Base-by-base conservation (phyloP, 2,113 vertebrate species). In the Dasypus novemcinctus region DNA sequence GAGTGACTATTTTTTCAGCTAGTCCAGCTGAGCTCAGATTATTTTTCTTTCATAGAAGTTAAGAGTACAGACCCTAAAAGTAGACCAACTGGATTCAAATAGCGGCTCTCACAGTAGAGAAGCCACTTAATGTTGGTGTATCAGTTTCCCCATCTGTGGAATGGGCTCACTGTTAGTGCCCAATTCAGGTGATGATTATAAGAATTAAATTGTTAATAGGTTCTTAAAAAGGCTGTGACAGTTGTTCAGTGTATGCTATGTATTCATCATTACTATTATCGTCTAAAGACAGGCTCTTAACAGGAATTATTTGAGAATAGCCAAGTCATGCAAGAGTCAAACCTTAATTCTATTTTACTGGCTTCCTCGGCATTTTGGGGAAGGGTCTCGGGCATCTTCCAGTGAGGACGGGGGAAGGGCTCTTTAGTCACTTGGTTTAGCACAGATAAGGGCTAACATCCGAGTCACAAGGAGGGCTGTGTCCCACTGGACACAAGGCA, bases 321-420 rank as follows among this genome's bases (percentile, higher is more conserved):
- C 27, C 46, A 86, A 54, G 54, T 54, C n/a, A 20, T n/a, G 29
- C 9, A 33, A 20, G 20, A 0, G 5, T 31, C 29, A 71, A 71
- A 29, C 38, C 10, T 29, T 57, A 1, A 46, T 52, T 52, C 7
- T 31, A 5, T 86, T 69, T 38, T 71, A 25, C 14, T 52, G 66
- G 54, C 13, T 38, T 71, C 29, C 83, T 71, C 49, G 20, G 9
- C 46, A 13, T 52, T 31, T 5, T 14, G 38, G n/a, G 52, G 49
- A 9, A 38, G 49, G 38, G 29, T n/a, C 5, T 1, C 5, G 8
- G 66, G n/a, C 15, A 38, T 14, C 49, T 54, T 57, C 83, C 64
- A 86, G 25, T 3, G 5, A 38, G 49, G 18, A 38, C 49, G 12
- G 49, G 49, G 12, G 12, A 52, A 52, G 12, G 12, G 49, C 49